These are phyloP conservation scores for Orthosia gracilis DNA, from an alignment of 2,888 invertebrate species.

Conservation along the genomic window DNA sequence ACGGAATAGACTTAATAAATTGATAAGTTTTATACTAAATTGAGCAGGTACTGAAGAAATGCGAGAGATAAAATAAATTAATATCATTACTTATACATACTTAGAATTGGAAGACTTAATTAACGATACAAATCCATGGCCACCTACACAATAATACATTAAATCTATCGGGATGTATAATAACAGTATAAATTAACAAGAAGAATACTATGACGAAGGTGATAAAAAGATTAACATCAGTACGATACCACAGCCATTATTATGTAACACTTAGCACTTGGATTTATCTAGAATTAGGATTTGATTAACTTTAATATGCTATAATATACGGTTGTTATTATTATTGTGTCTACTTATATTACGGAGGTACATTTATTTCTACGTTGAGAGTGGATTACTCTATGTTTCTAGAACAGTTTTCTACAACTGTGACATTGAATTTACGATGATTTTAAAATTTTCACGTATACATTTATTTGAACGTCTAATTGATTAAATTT, in stretches of 20 bases:
- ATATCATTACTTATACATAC: constrained; percentile 79
- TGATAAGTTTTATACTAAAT: constrained; percentile 77
- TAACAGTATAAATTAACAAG: constrained; percentile 76
- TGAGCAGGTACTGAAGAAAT: constrained; percentile 85
- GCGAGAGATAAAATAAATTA: constrained; percentile 76
- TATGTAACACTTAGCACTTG: constrained; percentile 88
- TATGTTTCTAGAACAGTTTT: constrained; percentile 54
- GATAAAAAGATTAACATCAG: constrained; percentile 86
- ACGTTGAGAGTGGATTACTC: constrained; percentile 68
- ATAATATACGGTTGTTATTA: constrained; percentile 71
- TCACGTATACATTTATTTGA: constrained; percentile 80
- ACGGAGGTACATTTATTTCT: constrained; percentile 66
- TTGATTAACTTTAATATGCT: constrained; percentile 74
- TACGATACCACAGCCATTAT: constrained; percentile 91
- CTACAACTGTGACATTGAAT: constrained; percentile 59
- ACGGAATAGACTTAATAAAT: constrained; percentile 70
- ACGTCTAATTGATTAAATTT: constrained; percentile 62
- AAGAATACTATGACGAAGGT: constrained; percentile 79
- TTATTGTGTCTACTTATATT: constrained; percentile 70
- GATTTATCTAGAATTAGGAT: constrained; percentile 80
- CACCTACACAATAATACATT: constrained; percentile 79
- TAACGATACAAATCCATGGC: constrained; percentile 86
- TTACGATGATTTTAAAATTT: constrained; percentile 59
- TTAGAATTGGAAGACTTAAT: constrained; percentile 89
- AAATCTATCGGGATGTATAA: constrained; percentile 77